phyloP scores from a whole-genome alignment of 1,140 invertebrate species.

The Campoletis sonorensis region DNA sequence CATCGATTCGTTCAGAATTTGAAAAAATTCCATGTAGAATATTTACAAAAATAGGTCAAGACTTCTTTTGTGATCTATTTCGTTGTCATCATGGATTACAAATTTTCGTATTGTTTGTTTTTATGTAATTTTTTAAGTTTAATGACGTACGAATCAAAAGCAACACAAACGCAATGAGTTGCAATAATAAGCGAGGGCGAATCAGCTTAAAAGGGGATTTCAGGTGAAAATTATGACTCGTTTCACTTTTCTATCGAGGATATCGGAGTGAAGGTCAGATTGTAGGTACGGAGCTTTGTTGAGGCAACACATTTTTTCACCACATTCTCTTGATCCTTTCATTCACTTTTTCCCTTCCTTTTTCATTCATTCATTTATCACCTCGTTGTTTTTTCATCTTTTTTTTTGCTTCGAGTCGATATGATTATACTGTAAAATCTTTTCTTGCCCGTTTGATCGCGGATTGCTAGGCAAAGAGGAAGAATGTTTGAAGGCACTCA shows the following conservation, averaged over 20 bases:
- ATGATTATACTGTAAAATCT: conserved; percentile 19
- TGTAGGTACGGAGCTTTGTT: background rate
- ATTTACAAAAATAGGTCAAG: too few species aligned
- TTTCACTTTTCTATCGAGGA: background rate
- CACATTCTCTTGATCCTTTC: background rate
- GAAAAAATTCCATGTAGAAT: too few species aligned
- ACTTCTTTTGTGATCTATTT: too few species aligned
- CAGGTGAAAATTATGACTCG: background rate
- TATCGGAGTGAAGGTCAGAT: background rate
- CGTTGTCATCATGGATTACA: too few species aligned
- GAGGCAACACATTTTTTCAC: background rate
- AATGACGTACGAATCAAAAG: too few species aligned
- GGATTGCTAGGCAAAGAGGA: background rate
- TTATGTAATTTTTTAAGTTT: too few species aligned
- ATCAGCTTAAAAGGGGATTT: too few species aligned
- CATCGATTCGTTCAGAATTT: too few species aligned
- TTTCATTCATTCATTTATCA: conserved; percentile 12
- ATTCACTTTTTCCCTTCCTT: background rate
- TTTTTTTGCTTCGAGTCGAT: background rate
- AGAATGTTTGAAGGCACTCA: conserved; percentile 27
- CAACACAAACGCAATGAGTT: too few species aligned
- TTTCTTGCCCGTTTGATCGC: background rate
- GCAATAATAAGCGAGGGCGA: too few species aligned
- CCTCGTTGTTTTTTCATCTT: background rate
- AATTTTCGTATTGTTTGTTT: too few species aligned